phyloP scores from a whole-genome alignment of 2,113 vertebrate species.

The Manacus vitellinus region DNA sequence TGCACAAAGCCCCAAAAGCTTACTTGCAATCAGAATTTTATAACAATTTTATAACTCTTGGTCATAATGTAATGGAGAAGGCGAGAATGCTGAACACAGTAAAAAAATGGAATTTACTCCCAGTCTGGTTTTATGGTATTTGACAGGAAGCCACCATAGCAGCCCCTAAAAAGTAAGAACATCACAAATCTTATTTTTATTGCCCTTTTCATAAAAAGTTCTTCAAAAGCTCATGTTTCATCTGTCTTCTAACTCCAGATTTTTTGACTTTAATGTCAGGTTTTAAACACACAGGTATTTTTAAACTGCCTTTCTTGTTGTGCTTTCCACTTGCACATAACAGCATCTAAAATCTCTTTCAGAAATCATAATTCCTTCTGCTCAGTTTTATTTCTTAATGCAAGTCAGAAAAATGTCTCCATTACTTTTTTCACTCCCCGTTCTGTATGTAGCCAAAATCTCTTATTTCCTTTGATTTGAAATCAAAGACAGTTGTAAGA shows the following conservation, averaged over 20 bases:
- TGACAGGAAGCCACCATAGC: background rate
- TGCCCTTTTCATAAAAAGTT: background rate
- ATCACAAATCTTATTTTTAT: constrained; percentile 1
- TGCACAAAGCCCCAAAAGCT: background rate
- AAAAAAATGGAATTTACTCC: background rate
- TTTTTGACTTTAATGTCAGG: background rate
- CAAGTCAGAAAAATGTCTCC: background rate
- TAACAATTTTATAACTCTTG: background rate
- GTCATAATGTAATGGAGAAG: constrained; percentile 13
- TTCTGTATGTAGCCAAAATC: background rate
- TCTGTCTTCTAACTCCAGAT: background rate
- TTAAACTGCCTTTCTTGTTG: background rate
- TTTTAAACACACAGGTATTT: background rate
- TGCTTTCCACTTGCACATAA: background rate
- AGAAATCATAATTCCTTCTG: background rate
- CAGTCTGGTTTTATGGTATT: background rate
- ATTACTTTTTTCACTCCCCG: background rate
- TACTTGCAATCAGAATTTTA: background rate
- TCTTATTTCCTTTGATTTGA: constrained; percentile 8
- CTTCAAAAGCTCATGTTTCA: background rate
- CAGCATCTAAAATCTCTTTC: background rate
- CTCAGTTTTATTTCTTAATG: background rate
- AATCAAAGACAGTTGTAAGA: constrained; percentile 13
- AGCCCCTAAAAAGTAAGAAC: constrained; percentile 9
- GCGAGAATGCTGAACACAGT: background rate